These are phyloP conservation scores for Anguilla marmorata DNA, from an alignment of 2,797 vertebrate genomes.

Conservation along the genomic window DNA sequence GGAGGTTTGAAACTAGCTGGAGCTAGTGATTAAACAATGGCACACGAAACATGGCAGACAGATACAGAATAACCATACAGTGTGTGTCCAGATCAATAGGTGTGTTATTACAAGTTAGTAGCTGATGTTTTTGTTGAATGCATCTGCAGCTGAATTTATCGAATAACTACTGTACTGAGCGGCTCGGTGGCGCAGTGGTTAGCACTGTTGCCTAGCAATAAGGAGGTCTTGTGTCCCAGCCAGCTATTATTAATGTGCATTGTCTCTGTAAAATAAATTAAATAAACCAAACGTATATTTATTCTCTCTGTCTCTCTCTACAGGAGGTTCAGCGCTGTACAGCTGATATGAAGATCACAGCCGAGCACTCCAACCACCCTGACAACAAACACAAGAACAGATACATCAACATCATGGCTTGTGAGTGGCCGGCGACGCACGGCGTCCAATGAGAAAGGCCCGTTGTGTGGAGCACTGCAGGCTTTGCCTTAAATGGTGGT, in stretches of 20 bases:
- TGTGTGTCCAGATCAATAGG: too few species aligned
- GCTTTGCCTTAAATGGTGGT: background rate
- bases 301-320: constrained; percentile 36
- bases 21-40: too few species aligned
- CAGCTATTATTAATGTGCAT: too few species aligned
- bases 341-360: constrained; percentile 87
- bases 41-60: too few species aligned
- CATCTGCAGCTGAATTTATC: background rate
- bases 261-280: too few species aligned
- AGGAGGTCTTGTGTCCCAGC: too few species aligned
- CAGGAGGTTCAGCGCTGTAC: constrained; percentile 89
- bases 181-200: background rate
- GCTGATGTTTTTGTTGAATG: too few species aligned
- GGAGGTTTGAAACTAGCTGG: too few species aligned
- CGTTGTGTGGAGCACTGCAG: background rate
- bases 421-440: constrained; percentile 68
- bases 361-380: constrained; percentile 88
- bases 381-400: constrained; percentile 95
- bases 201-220: background rate
- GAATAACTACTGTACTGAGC: background rate
- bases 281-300: too few species aligned
- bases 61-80: too few species aligned
- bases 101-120: too few species aligned
- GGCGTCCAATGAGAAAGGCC: background rate
- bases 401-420: constrained; percentile 92